Evolutionary conservation across 2,113 vertebrate species (phyloP), one percentile per base, ranked within the genome.

Genomic region (Prionailurus bengalensis): DNA sequence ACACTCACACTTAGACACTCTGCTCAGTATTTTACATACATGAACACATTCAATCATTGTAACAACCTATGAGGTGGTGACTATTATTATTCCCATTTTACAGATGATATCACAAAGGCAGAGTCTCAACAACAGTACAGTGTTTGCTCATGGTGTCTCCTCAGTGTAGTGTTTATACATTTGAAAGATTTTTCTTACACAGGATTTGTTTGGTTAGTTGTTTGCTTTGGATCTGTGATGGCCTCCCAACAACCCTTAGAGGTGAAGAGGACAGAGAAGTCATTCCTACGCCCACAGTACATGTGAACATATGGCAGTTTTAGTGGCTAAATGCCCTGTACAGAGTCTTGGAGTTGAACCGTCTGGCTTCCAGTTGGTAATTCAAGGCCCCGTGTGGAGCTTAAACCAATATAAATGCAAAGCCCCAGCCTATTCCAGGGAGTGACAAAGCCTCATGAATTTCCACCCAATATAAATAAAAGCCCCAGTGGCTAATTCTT

Each of bases 291-390:
- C 8, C 23, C 3, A 7, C 4, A 10, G 14, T 6, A 14, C 2
- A 4, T 2, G 21, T 2, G 12, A 74, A 4, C 33, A 51, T 5
- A 13, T 23, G 14, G 2, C 5, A 3, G 4, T 45, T 17, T 55
- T 1, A 29, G 25, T 6, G 3, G 1, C 33, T 76, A 39, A 45
- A 21, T 15, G 31, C 4, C 15, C 29, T 16, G 36, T 2, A 42
- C 7, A 27, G 1, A 33, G 7, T 58, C 39, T 66, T 19, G 14
- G 7, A 90, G 16, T 8, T 6, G 10, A 87, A n/a, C 5, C 5
- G 25, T 39, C 33, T 33, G 33, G 16, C 23, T 79, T 71, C 51
- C 39, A 23, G 10, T 36, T 85, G 31, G 27, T 63, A 61, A 33
- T 21, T 86, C 15, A n/a, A 66, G 31, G 10, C 1, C n/a, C 21